phyloP scores from a whole-genome alignment of 2,113 vertebrate species.

The Ictidomys tridecemlineatus region DNA sequence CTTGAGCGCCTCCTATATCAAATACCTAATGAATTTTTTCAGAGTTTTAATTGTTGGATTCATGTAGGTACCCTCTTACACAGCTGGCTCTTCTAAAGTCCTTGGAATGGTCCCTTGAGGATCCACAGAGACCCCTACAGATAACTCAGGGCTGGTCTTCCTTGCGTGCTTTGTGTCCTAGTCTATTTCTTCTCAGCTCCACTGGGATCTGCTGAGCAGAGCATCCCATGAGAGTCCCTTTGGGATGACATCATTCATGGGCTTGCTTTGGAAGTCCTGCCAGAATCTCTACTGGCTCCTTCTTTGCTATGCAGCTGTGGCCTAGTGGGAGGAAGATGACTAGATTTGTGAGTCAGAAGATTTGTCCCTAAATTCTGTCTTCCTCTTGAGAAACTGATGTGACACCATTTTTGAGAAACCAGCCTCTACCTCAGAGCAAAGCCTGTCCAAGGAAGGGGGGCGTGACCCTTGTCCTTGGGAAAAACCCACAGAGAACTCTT shows the following conservation, averaged over 20 bases:
- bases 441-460: too few species aligned
- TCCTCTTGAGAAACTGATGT: not conserved
- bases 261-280: not conserved
- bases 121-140: not conserved
- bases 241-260: not conserved
- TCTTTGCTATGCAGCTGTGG: not conserved
- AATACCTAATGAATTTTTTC: slow-evolving; percentile 38
- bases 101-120: not conserved
- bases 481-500: too few species aligned
- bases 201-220: not conserved
- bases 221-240: not conserved
- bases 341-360: not conserved
- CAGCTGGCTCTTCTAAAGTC: not conserved
- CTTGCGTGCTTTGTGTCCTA: not conserved
- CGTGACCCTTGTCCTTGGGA: too few species aligned
- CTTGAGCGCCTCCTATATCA: not conserved
- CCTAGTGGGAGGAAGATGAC: not conserved
- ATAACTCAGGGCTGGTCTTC: not conserved
- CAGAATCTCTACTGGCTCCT: not conserved
- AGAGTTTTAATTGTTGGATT: slow-evolving; percentile 49
- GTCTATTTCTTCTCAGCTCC: not conserved
- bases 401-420: too few species aligned
- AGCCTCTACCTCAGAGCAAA: too few species aligned
- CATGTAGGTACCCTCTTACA: not conserved
- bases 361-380: not conserved